Evolutionary conservation across 2,113 vertebrate genomes (phyloP), one percentile per base, ranked within the genome.

Genomic region (Scytalopus superciliaris): DNA sequence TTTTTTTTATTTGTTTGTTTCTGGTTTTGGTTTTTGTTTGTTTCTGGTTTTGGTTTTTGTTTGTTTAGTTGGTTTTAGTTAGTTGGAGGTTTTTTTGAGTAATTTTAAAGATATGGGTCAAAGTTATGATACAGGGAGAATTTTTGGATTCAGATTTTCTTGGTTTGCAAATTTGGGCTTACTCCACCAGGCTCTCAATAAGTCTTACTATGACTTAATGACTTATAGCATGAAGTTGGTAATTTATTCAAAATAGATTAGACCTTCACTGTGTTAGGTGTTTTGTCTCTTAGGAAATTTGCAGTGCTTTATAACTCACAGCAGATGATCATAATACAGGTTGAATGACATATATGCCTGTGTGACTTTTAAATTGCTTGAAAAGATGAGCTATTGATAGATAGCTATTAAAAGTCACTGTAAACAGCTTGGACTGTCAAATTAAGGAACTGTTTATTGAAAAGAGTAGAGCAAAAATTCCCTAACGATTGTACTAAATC

Each of bases 211-310:
- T 72, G 31, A 40, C 57, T 79, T 93, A 76, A 76, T 79, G 44
- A 74, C n/a, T 92, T 84, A 94, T 85, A 94, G 87, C 95, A 90
- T 88, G 90, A 97, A 97, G 95, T 88, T 97, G 87, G 95, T 94
- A 96, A 96, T 96, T 97, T 97, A 97, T 93, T 96, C 88, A 96
- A 96, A 97, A 81, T 96, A 95, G 95, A 96, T 97, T 94, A 96
- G 80, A 37, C 50, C 82, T 96, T 97, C 89, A 93, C 80, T 95
- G 72, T 97, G 76, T 94, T 89, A 91, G 91, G 91, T 96, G 87
- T 92, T 97, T 97, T 95, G 93, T 95, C 94, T 88, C 95, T 84
- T 72, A 91, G 96, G 95, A 92, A 94, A 97, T 96, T 94, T 97
- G 97, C 90, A 86, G 89, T 95, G 93, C 90, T 70, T 97, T 97